These are phyloP conservation scores for Prolemur simus DNA, from an alignment of 2,113 vertebrate genomes.

Conservation along the genomic window DNA sequence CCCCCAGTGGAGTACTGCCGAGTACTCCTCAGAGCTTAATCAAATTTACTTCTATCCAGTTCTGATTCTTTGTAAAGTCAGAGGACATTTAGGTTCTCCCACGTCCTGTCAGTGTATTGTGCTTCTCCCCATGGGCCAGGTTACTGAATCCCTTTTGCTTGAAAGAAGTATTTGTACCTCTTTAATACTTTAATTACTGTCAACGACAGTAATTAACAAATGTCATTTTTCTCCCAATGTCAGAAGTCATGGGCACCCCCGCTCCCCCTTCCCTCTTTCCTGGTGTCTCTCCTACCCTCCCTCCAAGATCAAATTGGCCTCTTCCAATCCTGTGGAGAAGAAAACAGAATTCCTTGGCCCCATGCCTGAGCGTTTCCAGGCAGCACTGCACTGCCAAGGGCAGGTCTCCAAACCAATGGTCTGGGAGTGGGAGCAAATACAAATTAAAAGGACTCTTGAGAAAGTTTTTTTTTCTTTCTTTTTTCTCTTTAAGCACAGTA, in stretches of 20 bases:
- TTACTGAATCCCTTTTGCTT: neutral
- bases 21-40: neutral
- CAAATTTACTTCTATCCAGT: neutral
- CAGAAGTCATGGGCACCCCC: neutral
- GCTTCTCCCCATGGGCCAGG: neutral
- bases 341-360: constrained; percentile 13
- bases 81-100: neutral
- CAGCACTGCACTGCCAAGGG: neutral
- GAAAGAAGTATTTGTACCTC: neutral
- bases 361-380: neutral
- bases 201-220: neutral
- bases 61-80: neutral
- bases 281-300: neutral
- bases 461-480: neutral
- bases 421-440: neutral
- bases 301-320: neutral
- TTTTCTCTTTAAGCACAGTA: too few species aligned
- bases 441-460: neutral
- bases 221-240: neutral
- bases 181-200: too few species aligned
- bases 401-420: neutral
- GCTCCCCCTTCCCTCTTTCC: neutral
- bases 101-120: neutral
- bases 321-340: neutral
- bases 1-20: neutral